Conservation (phyloP, 2,797 vertebrate species). For the Huso huso region DNA sequence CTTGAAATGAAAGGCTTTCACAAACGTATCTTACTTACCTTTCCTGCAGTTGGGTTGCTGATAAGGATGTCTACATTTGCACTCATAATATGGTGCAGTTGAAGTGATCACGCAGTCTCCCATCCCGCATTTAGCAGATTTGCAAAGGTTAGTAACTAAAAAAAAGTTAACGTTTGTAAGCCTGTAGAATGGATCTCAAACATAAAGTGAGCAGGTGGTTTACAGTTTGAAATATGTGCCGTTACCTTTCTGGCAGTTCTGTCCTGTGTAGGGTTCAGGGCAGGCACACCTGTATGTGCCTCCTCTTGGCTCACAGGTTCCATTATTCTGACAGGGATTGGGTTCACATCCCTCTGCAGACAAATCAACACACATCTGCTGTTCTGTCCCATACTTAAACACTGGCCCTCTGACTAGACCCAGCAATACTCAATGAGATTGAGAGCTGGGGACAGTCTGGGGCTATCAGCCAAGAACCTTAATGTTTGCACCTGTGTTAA, state of each 20-base stretch:
- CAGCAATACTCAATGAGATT: too few species aligned
- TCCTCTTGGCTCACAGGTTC: constrained; percentile 21
- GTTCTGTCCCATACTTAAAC: too few species aligned
- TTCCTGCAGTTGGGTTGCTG: constrained; percentile 38
- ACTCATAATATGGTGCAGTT: constrained; percentile 43
- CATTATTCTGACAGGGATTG: constrained; percentile 47
- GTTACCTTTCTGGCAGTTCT: constrained; percentile 44
- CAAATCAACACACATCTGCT: too few species aligned
- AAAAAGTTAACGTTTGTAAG: constrained; percentile 7
- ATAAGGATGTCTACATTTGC: constrained; percentile 44
- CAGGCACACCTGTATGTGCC: constrained; percentile 37
- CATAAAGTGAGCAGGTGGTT: background rate
- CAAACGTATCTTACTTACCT: constrained; percentile 25
- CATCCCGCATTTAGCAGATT: constrained; percentile 33
- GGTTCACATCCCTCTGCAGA: constrained; percentile 41
- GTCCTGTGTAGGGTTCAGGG: constrained; percentile 38
- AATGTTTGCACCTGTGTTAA: too few species aligned
- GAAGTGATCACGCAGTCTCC: constrained; percentile 41
- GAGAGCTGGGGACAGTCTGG: too few species aligned
- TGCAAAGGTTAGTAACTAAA: constrained; percentile 44
- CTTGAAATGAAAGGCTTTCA: background rate
- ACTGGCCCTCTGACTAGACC: background rate
- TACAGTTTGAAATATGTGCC: background rate
- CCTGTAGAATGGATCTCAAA: background rate
- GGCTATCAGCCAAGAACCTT: too few species aligned